A percentile compares a stretch with the other conserved stretches of the same genome.
Conservation (phyloP, 1,140 invertebrate species). For the Aleiodes sp. region DNA sequence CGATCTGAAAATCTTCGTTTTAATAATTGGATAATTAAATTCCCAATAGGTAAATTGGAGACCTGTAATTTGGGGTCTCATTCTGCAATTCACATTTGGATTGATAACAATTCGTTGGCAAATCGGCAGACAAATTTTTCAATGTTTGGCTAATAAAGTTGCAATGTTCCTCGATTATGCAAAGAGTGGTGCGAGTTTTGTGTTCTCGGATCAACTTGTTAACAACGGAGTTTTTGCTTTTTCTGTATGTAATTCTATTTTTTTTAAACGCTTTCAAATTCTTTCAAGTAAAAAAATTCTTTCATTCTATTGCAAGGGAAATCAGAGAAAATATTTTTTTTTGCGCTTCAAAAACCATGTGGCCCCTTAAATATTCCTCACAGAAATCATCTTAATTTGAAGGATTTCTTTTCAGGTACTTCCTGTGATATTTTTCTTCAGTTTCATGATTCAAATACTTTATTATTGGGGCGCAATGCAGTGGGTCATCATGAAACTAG, state of each 20-base stretch:
- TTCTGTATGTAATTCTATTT: constrained; percentile 69
- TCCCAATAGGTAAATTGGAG: constrained; percentile 78
- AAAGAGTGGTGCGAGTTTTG: constrained; percentile 81
- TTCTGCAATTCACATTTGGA: constrained; percentile 88
- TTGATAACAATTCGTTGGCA: constrained; percentile 87
- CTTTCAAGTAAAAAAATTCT: too few species aligned
- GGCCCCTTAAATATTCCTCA: not conserved
- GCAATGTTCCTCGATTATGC: constrained; percentile 83
- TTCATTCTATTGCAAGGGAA: not conserved
- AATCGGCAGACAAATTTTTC: constrained; percentile 78
- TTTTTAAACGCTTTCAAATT: constrained; percentile 2
- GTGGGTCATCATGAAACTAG: constrained; percentile 84
- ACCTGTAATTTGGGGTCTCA: constrained; percentile 81
- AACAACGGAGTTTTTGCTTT: constrained; percentile 79
- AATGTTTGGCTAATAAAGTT: constrained; percentile 83
- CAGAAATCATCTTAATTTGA: constrained; percentile 12
- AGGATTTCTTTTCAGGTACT: constrained; percentile 70
- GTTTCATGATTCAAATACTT: constrained; percentile 85
- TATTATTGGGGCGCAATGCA: constrained; percentile 91
- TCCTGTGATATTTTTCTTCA: constrained; percentile 91
- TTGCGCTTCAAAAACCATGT: not conserved
- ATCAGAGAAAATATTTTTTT: not conserved
- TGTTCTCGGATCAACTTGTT: constrained; percentile 81
- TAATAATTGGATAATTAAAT: constrained; percentile 22
- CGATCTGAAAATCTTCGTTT: not conserved